Percentiles rank a stretch among this genome's conserved stretches.
phyloP scores from a whole-genome alignment of 2,113 vertebrate species.

The Peromyscus maniculatus region DNA sequence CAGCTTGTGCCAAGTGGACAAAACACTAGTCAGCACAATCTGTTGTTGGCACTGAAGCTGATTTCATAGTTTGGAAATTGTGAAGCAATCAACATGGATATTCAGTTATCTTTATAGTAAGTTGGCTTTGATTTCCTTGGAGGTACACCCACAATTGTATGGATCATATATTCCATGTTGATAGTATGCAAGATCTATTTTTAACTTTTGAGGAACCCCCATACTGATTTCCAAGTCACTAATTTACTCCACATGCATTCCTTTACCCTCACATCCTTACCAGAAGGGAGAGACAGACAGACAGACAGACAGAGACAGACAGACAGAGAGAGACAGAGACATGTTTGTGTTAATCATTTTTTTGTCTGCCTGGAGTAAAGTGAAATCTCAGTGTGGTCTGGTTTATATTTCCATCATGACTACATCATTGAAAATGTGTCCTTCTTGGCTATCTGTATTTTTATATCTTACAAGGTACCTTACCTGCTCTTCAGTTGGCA shows the following conservation, averaged over 20 bases:
- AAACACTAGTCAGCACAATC: neutral
- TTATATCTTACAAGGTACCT: neutral
- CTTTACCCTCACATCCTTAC: neutral
- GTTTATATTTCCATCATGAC: neutral
- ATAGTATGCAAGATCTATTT: neutral
- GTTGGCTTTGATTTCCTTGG: neutral
- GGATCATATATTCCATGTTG: neutral
- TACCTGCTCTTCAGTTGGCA: neutral
- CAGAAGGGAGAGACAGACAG: neutral
- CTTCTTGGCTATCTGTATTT: neutral
- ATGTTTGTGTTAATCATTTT: neutral
- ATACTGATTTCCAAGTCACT: neutral
- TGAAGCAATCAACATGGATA: neutral
- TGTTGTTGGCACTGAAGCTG: neutral
- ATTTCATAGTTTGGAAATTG: neutral
- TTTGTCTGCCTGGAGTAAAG: neutral
- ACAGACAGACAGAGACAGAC: no score
- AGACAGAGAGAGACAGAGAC: no score
- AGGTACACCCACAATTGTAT: neutral
- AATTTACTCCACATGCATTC: neutral
- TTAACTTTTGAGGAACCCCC: neutral
- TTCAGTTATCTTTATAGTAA: neutral
- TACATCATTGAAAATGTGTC: neutral
- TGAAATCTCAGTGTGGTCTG: neutral
- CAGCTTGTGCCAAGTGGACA: neutral